Evolutionary conservation across 92 coral and sea anemone genomes (phyloP).

Genomic region (Muricea muricata): DNA sequence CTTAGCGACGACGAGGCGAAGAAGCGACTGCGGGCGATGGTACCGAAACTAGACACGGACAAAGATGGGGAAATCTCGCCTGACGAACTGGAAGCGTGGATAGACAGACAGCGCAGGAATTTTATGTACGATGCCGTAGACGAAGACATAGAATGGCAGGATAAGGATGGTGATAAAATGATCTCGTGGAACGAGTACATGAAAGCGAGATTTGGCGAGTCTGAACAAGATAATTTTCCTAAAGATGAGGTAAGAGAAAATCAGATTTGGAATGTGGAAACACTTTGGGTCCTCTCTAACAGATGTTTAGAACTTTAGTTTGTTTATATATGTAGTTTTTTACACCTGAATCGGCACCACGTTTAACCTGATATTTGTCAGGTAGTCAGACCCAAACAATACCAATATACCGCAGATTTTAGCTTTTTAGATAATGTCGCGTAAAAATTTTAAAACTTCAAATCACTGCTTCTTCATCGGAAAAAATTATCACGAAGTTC

Average conservation of each 20-base stretch:
- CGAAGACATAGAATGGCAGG: constrained; percentile 76
- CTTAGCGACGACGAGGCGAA: constrained; percentile 89
- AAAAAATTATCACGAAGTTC: too few species aligned
- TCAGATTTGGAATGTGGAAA: too few species aligned
- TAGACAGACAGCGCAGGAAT: constrained; percentile 87
- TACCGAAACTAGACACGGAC: constrained; percentile 77
- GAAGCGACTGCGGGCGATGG: constrained; percentile 75
- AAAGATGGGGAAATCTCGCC: constrained; percentile 79
- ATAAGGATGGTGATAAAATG: constrained; percentile 83
- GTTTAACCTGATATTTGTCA: too few species aligned
- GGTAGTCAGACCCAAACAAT: too few species aligned
- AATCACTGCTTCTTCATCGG: too few species aligned
- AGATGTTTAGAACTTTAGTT: too few species aligned
- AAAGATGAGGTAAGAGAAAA: constrained; percentile 85
- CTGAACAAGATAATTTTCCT: constrained; percentile 78
- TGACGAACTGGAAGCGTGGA: constrained; percentile 89
- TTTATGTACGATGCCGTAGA: constrained; percentile 96
- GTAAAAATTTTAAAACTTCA: too few species aligned
- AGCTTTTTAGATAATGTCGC: too few species aligned
- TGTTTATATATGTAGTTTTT: too few species aligned
- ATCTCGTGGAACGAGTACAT: constrained; percentile 92
- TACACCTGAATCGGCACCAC: too few species aligned
- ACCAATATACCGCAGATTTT: too few species aligned
- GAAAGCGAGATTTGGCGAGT: constrained; percentile 79
- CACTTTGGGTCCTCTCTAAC: too few species aligned